Percentiles rank a stretch among this genome's conserved stretches.
Evolutionary conservation across 2,797 vertebrate genomes (phyloP).

Genomic region (Phalanger gymnotis): DNA sequence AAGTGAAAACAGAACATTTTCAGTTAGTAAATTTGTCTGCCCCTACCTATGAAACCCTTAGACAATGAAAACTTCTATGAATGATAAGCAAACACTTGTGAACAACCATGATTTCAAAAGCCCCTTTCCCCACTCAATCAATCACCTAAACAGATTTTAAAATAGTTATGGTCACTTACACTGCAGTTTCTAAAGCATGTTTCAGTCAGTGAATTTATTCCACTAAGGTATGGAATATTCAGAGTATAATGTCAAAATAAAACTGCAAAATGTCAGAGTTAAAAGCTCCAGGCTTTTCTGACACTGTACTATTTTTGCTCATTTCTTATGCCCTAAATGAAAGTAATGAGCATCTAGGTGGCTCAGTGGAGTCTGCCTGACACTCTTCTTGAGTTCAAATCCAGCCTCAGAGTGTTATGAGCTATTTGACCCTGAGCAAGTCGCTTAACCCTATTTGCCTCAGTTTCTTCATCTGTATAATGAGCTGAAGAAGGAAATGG

Average conservation of each 20-base stretch:
- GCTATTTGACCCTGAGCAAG: not conserved
- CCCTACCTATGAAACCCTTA: not conserved
- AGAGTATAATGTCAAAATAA: slow-evolving; percentile 38
- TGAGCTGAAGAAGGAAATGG: not conserved
- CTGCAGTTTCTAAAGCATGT: slow-evolving; percentile 52
- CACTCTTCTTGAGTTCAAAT: not conserved
- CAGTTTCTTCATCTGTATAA: not conserved
- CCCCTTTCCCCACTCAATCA: slow-evolving; percentile 1
- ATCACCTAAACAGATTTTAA: slow-evolving; percentile 55
- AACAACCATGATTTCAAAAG: not conserved
- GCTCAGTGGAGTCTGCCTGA: not conserved
- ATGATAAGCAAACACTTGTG: slow-evolving; percentile 37
- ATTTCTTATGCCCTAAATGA: slow-evolving; percentile 45
- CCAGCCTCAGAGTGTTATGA: not conserved
- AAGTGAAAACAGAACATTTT: not conserved
- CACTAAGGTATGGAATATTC: slow-evolving; percentile 40
- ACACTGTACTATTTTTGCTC: slow-evolving; percentile 48
- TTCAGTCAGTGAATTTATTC: slow-evolving; percentile 17
- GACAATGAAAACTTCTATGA: not conserved
- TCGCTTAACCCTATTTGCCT: not conserved
- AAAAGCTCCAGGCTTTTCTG: slow-evolving; percentile 28
- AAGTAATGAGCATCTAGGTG: slow-evolving; percentile 20
- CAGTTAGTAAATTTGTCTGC: not conserved
- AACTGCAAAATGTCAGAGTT: slow-evolving; percentile 50
- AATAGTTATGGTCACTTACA: slow-evolving; percentile 45